Evolutionary conservation across 1,140 invertebrate genomes (phyloP).

Genomic region (Drosophila pandora): DNA sequence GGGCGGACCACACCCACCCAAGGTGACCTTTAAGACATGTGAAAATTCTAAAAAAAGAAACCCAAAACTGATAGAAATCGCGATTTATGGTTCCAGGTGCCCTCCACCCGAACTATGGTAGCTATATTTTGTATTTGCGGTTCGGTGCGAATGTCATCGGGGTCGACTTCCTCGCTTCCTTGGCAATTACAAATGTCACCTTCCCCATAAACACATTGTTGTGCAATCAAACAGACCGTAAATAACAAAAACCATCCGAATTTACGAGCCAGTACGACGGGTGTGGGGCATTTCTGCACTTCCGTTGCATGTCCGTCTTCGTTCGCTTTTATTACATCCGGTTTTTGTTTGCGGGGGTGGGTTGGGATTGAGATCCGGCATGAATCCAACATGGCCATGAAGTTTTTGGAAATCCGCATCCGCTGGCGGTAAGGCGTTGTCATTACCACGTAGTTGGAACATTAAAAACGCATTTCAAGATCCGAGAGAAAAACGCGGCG

Average conservation of each 20-base stretch:
- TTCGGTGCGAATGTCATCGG: slow-evolving; percentile 26
- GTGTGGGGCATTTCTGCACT: slow-evolving; percentile 33
- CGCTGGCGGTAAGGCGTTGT: slow-evolving; percentile 28
- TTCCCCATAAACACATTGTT: slow-evolving; percentile 64
- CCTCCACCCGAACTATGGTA: slow-evolving; percentile 6
- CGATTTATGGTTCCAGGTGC: slow-evolving; percentile 36
- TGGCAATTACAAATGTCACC: slow-evolving; percentile 65
- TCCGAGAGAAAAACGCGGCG: not conserved
- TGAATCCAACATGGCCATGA: slow-evolving; percentile 18
- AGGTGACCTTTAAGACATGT: not conserved
- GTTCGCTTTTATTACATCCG: slow-evolving; percentile 58
- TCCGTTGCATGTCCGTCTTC: slow-evolving; percentile 60
- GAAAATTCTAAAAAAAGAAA: not conserved
- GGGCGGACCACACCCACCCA: not conserved
- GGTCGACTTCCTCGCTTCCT: slow-evolving; percentile 27
- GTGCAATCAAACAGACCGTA: slow-evolving; percentile 70
- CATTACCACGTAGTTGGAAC: slow-evolving; percentile 45
- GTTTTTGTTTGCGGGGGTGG: slow-evolving; percentile 4
- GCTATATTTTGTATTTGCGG: slow-evolving; percentile 9
- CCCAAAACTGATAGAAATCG: slow-evolving; percentile 32
- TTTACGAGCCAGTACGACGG: slow-evolving; percentile 37
- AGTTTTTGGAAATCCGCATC: slow-evolving; percentile 9
- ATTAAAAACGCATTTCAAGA: slow-evolving; percentile 50
- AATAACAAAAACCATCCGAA: slow-evolving; percentile 52
- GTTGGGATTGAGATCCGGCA: not conserved